Evolutionary conservation across 2,113 vertebrate genomes (phyloP).

Genomic region (Sceloporus undulatus): DNA sequence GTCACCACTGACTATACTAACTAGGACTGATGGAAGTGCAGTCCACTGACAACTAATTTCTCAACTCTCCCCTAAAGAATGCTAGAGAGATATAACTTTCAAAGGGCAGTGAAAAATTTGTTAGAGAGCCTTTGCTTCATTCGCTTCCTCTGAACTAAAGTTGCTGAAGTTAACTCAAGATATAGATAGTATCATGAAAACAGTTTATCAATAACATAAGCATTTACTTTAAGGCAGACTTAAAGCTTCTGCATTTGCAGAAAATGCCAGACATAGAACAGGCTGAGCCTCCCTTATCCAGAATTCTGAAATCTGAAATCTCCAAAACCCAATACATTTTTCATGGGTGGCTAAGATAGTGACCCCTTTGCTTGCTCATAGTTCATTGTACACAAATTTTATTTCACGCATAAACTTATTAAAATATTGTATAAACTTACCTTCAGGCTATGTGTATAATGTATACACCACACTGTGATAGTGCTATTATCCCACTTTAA

Average conservation of each 20-base stretch:
- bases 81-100: background rate
- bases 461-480: no score
- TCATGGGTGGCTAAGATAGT: no score
- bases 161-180: background rate
- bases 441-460: no score
- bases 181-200: background rate
- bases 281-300: no score
- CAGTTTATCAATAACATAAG: background rate
- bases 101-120: background rate
- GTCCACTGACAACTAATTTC: background rate
- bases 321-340: no score
- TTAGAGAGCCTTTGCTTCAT: background rate
- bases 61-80: background rate
- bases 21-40: background rate
- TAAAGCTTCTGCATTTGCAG: conserved; percentile 1
- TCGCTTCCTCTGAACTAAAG: background rate
- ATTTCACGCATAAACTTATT: no score
- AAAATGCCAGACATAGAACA: background rate
- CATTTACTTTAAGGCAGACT: background rate
- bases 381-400: no score
- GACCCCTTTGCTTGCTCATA: no score
- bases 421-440: no score
- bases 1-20: background rate
- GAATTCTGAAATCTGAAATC: no score
- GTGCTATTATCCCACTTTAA: no score